These are phyloP conservation scores for Pterocles gutturalis DNA, from an alignment of 2,113 vertebrate genomes.

Conservation along the genomic window DNA sequence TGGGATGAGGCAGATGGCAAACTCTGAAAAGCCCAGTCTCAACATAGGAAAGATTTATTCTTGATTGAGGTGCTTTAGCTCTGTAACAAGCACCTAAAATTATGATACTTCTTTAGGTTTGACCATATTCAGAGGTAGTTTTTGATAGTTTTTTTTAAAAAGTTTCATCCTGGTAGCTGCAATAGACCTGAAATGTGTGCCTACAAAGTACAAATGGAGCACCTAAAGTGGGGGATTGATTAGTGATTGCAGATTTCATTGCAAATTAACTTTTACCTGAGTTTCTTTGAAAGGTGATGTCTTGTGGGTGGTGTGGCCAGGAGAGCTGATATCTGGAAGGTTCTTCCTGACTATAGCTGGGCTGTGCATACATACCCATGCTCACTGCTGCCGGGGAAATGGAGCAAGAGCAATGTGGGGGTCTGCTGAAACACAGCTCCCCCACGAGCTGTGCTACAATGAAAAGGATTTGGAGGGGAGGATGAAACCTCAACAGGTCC, in stretches of 20 bases:
- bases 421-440: neutral
- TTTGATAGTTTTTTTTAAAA: neutral
- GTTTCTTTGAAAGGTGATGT: neutral
- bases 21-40: neutral
- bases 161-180: neutral
- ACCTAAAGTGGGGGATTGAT: neutral
- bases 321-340: neutral
- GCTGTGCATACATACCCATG: neutral
- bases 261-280: neutral
- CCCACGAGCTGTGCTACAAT: neutral
- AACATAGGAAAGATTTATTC: neutral
- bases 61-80: neutral
- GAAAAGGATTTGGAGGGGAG: neutral
- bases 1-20: neutral
- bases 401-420: rapidly evolving
- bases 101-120: neutral
- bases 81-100: neutral
- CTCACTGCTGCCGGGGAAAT: neutral
- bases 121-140: neutral
- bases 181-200: neutral
- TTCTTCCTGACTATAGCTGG: rapidly evolving
- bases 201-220: neutral
- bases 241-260: neutral
- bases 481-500: neutral
- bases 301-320: neutral